Evolutionary conservation across 2,113 vertebrate genomes (phyloP).

Genomic region (Jaculus jaculus): DNA sequence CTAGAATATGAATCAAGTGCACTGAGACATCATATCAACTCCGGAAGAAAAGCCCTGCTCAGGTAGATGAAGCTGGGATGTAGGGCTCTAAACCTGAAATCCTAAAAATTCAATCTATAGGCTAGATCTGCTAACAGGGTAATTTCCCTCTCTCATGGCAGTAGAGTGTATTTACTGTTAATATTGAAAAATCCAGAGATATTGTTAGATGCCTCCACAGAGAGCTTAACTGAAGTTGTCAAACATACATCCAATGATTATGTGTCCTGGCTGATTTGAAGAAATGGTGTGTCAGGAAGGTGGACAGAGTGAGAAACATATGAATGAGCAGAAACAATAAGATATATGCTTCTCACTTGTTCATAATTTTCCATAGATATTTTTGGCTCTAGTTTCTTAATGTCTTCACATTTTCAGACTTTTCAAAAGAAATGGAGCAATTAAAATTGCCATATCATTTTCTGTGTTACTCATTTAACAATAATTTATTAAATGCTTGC

Average conservation of each 20-base stretch:
- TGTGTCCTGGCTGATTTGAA: not conserved
- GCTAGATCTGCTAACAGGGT: not conserved
- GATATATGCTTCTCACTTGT: not conserved
- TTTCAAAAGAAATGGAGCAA: not conserved
- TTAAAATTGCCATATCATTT: not conserved
- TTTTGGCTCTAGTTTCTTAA: not conserved
- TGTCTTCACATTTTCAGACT: not conserved
- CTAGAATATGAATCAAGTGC: not conserved
- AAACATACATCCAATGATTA: not conserved
- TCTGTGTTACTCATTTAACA: not conserved
- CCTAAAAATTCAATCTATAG: not conserved
- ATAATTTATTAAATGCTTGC: slow-evolving; percentile 8
- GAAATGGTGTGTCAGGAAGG: not conserved
- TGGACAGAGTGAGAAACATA: not conserved
- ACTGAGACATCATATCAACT: not conserved
- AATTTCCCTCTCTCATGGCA: not conserved
- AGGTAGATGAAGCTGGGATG: not conserved
- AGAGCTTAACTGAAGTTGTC: not conserved
- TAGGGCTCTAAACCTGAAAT: not conserved
- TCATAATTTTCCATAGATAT: not conserved
- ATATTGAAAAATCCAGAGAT: not conserved
- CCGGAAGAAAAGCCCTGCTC: not conserved
- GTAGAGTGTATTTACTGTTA: not conserved
- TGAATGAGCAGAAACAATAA: no score
- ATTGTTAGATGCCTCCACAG: not conserved